These are phyloP conservation scores for Oreochromis aureus DNA, from an alignment of 2,113 vertebrate genomes.

Conservation along the genomic window DNA sequence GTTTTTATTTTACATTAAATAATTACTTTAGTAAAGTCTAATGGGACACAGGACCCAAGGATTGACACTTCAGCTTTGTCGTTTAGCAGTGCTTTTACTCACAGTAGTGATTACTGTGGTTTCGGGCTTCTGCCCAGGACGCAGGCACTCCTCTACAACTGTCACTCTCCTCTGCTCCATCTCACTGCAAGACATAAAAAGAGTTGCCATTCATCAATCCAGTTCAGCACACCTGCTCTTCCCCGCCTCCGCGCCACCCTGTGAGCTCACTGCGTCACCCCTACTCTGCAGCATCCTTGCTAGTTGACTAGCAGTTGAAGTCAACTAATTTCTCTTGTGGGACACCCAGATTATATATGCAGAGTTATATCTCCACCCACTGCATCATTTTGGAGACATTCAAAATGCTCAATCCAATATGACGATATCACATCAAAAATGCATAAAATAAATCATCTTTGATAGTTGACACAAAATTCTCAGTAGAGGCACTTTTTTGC, in stretches of 20 bases:
- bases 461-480: too few species aligned
- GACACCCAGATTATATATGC: rapidly evolving
- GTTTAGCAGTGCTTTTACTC: not conserved
- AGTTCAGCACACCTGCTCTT: not conserved
- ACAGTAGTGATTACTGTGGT: not conserved
- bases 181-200: not conserved
- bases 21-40: not conserved
- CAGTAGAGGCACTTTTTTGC: too few species aligned
- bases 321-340: not conserved
- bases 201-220: not conserved
- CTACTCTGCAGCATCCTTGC: not conserved
- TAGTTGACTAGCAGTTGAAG: rapidly evolving
- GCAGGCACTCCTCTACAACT: not conserved
- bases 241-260: rapidly evolving
- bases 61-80: not conserved
- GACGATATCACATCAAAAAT: too few species aligned
- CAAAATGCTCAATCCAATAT: too few species aligned
- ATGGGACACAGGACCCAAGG: rapidly evolving
- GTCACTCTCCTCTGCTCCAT: not conserved
- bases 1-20: not conserved
- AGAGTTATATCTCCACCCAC: too few species aligned
- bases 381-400: too few species aligned
- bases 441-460: too few species aligned
- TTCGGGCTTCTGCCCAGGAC: not conserved
- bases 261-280: not conserved